A percentile compares a stretch with the other conserved stretches of the same genome.
Conservation (phyloP, 2,113 vertebrate species). For the Tragelaphus scriptus region DNA sequence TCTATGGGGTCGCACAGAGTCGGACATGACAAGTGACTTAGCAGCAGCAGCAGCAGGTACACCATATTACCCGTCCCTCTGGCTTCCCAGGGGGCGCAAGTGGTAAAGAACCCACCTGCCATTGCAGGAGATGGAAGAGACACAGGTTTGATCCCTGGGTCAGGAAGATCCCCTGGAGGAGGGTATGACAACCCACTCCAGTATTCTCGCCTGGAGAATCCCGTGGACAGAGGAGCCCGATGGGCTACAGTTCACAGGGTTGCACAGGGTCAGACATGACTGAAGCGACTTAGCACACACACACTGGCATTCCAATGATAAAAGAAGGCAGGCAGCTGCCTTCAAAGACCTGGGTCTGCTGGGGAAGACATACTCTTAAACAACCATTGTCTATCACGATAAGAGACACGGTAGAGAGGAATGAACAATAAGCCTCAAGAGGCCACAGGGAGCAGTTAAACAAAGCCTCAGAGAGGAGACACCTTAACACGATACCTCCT, state of each 20-base stretch:
- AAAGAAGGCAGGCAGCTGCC: background rate
- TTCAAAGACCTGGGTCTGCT: background rate
- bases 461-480: background rate
- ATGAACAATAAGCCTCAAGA: background rate
- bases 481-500: background rate
- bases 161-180: background rate
- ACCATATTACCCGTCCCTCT: background rate
- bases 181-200: background rate
- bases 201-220: background rate
- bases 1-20: too few relatives aligned
- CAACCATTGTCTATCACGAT: too few relatives aligned
- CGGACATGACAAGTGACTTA: too few relatives aligned
- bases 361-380: background rate
- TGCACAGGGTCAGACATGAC: background rate
- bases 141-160: background rate
- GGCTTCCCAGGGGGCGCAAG: rapidly evolving
- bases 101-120: background rate
- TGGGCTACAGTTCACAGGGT: background rate
- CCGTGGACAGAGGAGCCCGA: background rate
- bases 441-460: background rate
- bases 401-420: background rate
- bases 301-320: background rate
- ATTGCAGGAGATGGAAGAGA: background rate
- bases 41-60: background rate
- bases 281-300: rapidly evolving